phyloP scores from a whole-genome alignment of 37 sponge, comb jelly and placozoan genomes.

The Halichondria panicea region DNA sequence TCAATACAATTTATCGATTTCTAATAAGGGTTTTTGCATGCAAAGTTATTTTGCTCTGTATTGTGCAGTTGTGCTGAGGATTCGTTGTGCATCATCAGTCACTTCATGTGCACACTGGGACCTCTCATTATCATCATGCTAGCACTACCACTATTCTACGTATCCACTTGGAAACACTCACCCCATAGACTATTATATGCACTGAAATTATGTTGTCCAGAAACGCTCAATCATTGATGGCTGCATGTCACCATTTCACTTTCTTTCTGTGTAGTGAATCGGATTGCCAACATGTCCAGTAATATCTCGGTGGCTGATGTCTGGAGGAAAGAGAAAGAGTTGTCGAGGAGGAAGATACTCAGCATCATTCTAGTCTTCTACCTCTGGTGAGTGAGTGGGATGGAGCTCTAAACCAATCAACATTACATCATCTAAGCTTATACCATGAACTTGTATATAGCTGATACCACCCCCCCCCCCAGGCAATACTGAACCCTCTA shows the following conservation, averaged over 20 bases:
- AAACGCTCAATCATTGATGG: no score
- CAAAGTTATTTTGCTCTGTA: neutral
- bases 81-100: constrained; percentile 33
- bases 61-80: constrained; percentile 36
- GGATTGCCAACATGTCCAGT: constrained; percentile 10
- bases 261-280: constrained; percentile 9
- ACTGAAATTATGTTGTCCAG: no score
- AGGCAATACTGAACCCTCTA: constrained; percentile 53
- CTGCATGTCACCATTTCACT: neutral
- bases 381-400: constrained; percentile 20
- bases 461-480: neutral
- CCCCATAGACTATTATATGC: no score
- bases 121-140: constrained; percentile 48
- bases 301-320: constrained; percentile 22
- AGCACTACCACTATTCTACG: constrained; percentile 44
- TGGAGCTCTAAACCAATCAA: no score
- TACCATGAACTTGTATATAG: no score
- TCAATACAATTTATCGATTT: no score
- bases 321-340: constrained; percentile 37
- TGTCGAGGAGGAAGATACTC: constrained; percentile 42
- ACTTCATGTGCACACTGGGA: constrained; percentile 46
- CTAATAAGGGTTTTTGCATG: no score
- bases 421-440: no score
- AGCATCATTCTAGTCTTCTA: constrained; percentile 61
- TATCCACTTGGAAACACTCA: constrained; percentile 42